Base-by-base conservation (phyloP, 1,140 invertebrate genomes). In the Propsilocerus akamusi region DNA sequence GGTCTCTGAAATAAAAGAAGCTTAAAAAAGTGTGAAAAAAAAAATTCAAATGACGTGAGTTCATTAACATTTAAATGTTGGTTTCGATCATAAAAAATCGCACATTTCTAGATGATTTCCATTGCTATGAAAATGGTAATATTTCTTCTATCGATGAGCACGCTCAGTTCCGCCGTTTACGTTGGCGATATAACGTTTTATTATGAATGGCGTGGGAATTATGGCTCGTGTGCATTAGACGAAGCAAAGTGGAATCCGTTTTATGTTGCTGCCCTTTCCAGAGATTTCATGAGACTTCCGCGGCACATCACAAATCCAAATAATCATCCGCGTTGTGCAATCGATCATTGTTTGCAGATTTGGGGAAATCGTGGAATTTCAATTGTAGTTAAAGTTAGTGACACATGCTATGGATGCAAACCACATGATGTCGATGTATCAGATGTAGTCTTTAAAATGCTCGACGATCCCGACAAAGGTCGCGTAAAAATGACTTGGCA, bases 181-280 rank as follows among this genome's bases (percentile, higher is more conserved):
- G 17, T n/a, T n/a, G 34, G 34, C 22, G 34, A 41, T 20, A 41
- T 41, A n/a, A 41, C 34, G 4, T 41, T 17, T 10, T 41, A 41
- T 41, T 41, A 41, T 17, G 34, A 41, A 41, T 41, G 34, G 34
- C 34, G 34, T 20, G 34, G 34, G 5, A 41, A 41, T 41, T 41
- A 41, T 20, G 34, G 34, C 1, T 41, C 34, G 11, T 41, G 34
- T 41, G 34, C 34, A 1, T 17, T 41, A 6, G 22, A 41, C 11
- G 8, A 41, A 20, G 17, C 34, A 5, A 5, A 17, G 10, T 20
- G 3, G 17, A 20, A 41, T 20, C 34, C 34, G 5, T 41, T 20
- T 20, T 20, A 41, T 17, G 34, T 41, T 20, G 34, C 34, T 41
- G 34, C 34, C 17, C 17, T 41, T 0, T 41, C 34, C 8, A 14